Conservation (phyloP, 2,797 vertebrate species). For the Orestias chungarensis region DNA sequence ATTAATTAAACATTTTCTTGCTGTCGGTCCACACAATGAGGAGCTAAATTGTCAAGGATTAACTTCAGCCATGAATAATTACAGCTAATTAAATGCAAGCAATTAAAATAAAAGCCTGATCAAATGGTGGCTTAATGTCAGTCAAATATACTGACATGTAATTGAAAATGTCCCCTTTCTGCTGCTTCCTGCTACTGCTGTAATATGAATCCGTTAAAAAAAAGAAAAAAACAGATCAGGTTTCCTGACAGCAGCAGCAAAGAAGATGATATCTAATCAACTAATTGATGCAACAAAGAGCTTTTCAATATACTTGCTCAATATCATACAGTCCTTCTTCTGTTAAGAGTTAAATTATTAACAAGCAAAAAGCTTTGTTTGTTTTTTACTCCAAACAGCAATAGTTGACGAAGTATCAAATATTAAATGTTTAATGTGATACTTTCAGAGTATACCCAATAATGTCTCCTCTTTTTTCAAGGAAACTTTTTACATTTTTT, state of each 20-base stretch:
- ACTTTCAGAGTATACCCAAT: background rate
- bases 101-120: slow-evolving; percentile 97
- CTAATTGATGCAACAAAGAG: slow-evolving; percentile 93
- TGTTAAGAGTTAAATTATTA: slow-evolving; percentile 80
- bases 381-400: slow-evolving; percentile 40
- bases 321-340: slow-evolving; percentile 75
- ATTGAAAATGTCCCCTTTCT: slow-evolving; percentile 87
- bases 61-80: slow-evolving; percentile 84
- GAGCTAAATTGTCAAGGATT: slow-evolving; percentile 72
- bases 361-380: slow-evolving; percentile 36
- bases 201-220: slow-evolving; percentile 89
- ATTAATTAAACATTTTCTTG: slow-evolving; percentile 62
- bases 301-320: slow-evolving; percentile 78
- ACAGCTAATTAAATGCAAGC: slow-evolving; percentile 90
- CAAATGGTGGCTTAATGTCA: slow-evolving; percentile 83
- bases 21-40: slow-evolving; percentile 55
- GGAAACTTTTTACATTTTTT: slow-evolving; percentile 11
- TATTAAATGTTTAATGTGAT: slow-evolving; percentile 43
- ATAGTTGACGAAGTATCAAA: slow-evolving; percentile 15
- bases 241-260: slow-evolving; percentile 81
- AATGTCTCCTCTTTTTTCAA: slow-evolving; percentile 17
- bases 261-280: slow-evolving; percentile 89
- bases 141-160: slow-evolving; percentile 85
- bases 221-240: slow-evolving; percentile 84
- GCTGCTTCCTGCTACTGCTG: slow-evolving; percentile 68